Evolutionary conservation across 2,888 invertebrate species (phyloP), one percentile per base, ranked within the genome.

Genomic region (Trissolcus brochymenae): DNA sequence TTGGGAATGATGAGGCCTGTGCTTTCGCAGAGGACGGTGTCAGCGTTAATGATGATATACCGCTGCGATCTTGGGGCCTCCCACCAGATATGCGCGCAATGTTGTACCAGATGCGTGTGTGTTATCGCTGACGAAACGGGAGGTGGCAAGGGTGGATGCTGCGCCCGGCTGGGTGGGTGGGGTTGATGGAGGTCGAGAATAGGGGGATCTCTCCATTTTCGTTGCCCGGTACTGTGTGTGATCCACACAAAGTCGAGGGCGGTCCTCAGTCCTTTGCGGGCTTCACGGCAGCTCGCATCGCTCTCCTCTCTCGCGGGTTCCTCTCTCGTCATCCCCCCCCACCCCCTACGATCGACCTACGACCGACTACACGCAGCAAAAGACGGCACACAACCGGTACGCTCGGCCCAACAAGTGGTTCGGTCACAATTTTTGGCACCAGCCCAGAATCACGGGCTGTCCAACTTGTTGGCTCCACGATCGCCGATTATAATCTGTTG

Each of bases 11-110:
- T 71, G 49, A 80, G 68, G 76, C 80, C 61, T 77, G 67, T 81
- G 79, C 76, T 81, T 78, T 80, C 79, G 81, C 80, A 77, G 80
- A 80, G 79, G 80, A 79, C 81, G 84, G 83, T 87, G 87, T 87
- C 87, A 87, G 80, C 82, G 14, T 87, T 87, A 85, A 87, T 87
- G 86, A 87, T 87, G 87, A 87, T 87, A 86, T 87, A 87, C 86
- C 83, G 86, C 83, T 86, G 84, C 81, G 87, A 86, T 87, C 85
- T 86, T 84, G 16, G 82, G 81, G 81, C 81, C 83, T 82, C 83
- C 79, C 78, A 79, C 77, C 61, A 76, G 61, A 43, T 40, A 56
- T 55, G 53, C 56, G 55, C 65, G 54, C 67, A 29, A 29, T 67
- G 67, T 60, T 35, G 62, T 60, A 55, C 70, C 76, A 74, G 67